Conservation (phyloP, 2,888 invertebrate species). For the Ectemnius lituratus region DNA sequence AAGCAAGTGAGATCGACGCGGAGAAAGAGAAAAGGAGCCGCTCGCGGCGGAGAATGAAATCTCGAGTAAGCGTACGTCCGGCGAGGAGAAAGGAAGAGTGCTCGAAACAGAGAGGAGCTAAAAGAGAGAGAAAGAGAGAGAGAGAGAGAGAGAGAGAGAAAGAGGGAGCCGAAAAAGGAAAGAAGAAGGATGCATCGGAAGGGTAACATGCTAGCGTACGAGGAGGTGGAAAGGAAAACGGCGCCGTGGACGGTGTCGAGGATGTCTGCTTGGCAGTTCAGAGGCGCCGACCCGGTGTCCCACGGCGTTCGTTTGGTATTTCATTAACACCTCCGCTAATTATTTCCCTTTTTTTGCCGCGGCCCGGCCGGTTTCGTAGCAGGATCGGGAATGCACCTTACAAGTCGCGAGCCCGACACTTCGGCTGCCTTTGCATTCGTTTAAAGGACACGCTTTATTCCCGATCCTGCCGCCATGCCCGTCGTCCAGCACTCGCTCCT, state of each 20-base stretch:
- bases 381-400: slow-evolving; percentile 62
- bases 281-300: slow-evolving; percentile 76
- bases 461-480: not conserved
- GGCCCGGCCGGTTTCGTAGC: slow-evolving; percentile 56
- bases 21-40: too few species aligned
- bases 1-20: too few species aligned
- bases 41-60: not conserved
- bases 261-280: slow-evolving; percentile 77
- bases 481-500: too few species aligned
- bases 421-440: not conserved
- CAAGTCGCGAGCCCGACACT: slow-evolving; percentile 47
- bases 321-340: slow-evolving; percentile 78
- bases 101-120: slow-evolving; percentile 6
- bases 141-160: slow-evolving; percentile 15
- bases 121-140: slow-evolving; percentile 32
- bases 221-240: slow-evolving; percentile 64
- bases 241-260: slow-evolving; percentile 76
- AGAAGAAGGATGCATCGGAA: slow-evolving; percentile 43
- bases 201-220: slow-evolving; percentile 48
- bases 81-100: not conserved
- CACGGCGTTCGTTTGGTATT: slow-evolving; percentile 76
- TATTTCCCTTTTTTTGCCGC: slow-evolving; percentile 73
- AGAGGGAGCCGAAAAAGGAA: slow-evolving; percentile 30
- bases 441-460: slow-evolving; percentile 6
- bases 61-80: not conserved